These are phyloP conservation scores for Tragelaphus scriptus DNA, from an alignment of 2,113 vertebrate species.

Conservation along the genomic window DNA sequence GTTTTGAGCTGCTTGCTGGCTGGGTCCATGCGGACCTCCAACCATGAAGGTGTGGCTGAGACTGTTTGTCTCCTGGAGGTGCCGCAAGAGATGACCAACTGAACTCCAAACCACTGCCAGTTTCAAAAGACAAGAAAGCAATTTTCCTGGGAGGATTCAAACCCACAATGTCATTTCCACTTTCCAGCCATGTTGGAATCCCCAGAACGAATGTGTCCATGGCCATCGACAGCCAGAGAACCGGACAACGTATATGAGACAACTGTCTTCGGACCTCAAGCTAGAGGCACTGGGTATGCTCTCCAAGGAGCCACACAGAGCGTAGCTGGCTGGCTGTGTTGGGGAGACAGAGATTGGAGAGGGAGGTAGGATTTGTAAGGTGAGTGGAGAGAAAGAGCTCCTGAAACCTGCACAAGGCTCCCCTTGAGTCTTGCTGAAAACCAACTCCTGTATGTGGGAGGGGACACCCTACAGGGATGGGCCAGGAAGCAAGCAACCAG, in stretches of 20 bases:
- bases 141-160: not conserved
- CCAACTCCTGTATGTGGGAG: too few relatives aligned
- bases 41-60: not conserved
- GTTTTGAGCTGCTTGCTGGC: not conserved
- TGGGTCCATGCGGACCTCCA: fast-evolving
- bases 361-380: not conserved
- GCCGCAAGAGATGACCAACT: not conserved
- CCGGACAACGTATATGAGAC: too few relatives aligned
- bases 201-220: not conserved
- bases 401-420: not conserved
- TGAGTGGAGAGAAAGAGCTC: not conserved
- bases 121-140: not conserved
- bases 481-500: not conserved
- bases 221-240: not conserved
- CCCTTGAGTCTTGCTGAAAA: not conserved
- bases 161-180: not conserved
- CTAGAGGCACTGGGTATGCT: not conserved
- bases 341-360: not conserved
- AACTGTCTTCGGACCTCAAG: not conserved
- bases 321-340: not conserved
- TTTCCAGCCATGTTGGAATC: not conserved
- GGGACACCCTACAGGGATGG: not conserved
- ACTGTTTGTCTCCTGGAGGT: not conserved
- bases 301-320: not conserved
- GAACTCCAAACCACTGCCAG: not conserved